phyloP scores from a whole-genome alignment of 2,888 invertebrate species.

The Agonopterix subpropinquella region DNA sequence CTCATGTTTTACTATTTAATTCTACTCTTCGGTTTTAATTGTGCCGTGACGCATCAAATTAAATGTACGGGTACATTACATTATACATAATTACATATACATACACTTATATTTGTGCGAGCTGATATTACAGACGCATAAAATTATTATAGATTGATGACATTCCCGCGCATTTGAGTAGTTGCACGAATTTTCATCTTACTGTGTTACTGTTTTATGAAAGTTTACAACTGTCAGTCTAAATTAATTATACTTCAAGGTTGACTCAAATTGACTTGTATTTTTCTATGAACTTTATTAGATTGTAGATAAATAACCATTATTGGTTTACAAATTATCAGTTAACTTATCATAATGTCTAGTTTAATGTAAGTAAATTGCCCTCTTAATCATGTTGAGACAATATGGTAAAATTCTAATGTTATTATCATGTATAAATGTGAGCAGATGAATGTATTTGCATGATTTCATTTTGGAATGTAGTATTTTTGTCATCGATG shows the following conservation, averaged over 20 bases:
- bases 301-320: constrained; percentile 22
- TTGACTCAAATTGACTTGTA: constrained; percentile 11
- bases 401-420: constrained; percentile 6
- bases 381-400: constrained; percentile 24
- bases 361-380: constrained; percentile 8
- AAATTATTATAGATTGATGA: no score
- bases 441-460: background rate
- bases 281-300: constrained; percentile 23
- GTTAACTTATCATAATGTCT: constrained; percentile 6
- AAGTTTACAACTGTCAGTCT: no score
- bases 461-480: background rate
- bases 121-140: no score
- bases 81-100: background rate
- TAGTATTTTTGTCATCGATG: background rate
- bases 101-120: no score
- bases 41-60: background rate
- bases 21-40: background rate
- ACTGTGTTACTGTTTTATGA: no score
- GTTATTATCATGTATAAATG: background rate
- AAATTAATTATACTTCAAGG: background rate
- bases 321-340: constrained; percentile 18
- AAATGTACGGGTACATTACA: background rate
- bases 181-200: no score
- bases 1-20: background rate
- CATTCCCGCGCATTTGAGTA: no score